Percentiles rank a stretch among this genome's conserved stretches.
Evolutionary conservation across 2,888 invertebrate species (phyloP).

Genomic region (Drosophila neonasuta): DNA sequence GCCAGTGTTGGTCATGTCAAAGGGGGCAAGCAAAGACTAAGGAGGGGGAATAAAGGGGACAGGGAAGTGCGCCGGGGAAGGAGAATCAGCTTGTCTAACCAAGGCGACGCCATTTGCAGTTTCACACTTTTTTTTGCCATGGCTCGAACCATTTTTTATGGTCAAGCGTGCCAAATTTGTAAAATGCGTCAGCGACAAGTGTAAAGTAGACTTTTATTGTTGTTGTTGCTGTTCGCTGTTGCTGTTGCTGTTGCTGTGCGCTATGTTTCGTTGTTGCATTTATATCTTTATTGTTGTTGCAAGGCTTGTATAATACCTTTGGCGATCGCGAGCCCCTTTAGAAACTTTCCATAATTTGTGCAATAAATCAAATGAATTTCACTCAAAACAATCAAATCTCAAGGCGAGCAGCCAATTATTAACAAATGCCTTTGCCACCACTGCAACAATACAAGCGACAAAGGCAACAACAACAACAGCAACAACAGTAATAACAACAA

Average conservation of each 20-base stretch:
- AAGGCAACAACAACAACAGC: conserved; percentile 29
- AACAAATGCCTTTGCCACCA: conserved; percentile 55
- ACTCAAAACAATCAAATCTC: conserved; percentile 70
- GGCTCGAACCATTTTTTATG: conserved; percentile 72
- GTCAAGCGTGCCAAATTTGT: conserved; percentile 76
- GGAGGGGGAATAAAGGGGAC: background rate
- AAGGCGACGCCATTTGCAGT: conserved; percentile 77
- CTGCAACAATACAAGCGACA: conserved; percentile 20
- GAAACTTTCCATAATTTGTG: conserved; percentile 70
- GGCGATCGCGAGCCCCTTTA: conserved; percentile 35
- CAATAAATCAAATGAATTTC: conserved; percentile 76
- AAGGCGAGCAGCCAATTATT: conserved; percentile 69
- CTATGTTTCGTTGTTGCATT: conserved; percentile 30
- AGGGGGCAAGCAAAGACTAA: background rate
- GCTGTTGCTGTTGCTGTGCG: conserved; percentile 6
- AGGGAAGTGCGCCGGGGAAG: conserved; percentile 1
- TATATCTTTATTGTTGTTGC: conserved; percentile 34
- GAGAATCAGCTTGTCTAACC: conserved; percentile 55
- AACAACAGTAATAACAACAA: conserved; percentile 35
- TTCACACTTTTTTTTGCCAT: conserved; percentile 71
- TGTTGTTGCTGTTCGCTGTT: conserved; percentile 20
- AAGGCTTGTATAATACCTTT: conserved; percentile 62
- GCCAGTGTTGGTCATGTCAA: conserved; percentile 45
- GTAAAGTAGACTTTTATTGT: conserved; percentile 57
- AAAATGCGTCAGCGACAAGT: conserved; percentile 75